Evolutionary conservation across 2,797 vertebrate species (phyloP).

Genomic region (Acanthopagrus latus): DNA sequence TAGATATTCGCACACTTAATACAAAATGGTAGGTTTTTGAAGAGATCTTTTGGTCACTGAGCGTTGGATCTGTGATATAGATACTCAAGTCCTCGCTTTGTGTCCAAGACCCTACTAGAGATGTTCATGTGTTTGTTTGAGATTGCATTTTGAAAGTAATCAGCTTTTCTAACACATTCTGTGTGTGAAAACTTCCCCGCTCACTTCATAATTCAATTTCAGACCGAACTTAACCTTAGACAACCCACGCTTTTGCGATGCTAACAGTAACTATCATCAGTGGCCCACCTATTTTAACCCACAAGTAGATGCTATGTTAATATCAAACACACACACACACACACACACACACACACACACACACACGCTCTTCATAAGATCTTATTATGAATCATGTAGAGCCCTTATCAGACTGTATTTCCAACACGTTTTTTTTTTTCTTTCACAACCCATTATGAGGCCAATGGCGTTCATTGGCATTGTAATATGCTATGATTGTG

Average conservation of each 20-base stretch:
- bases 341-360: neutral
- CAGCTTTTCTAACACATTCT: neutral
- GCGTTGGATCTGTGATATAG: neutral
- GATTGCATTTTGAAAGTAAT: too few species aligned
- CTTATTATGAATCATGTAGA: slow-evolving; percentile 40
- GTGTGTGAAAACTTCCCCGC: neutral
- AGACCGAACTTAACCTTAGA: neutral
- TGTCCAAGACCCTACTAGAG: too few species aligned
- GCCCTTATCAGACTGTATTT: slow-evolving; percentile 25
- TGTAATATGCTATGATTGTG: slow-evolving; percentile 1
- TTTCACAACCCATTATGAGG: slow-evolving; percentile 3
- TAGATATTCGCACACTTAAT: neutral
- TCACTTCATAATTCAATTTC: neutral
- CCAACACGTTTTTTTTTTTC: neutral
- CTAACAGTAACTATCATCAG: neutral
- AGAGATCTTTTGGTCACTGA: neutral
- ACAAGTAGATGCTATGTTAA: slow-evolving; percentile 15
- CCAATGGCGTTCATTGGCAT: neutral
- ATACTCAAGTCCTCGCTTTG: too few species aligned
- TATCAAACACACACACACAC: neutral
- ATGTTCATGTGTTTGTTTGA: too few species aligned
- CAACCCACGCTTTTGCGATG: neutral
- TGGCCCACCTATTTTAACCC: slow-evolving; percentile 48
- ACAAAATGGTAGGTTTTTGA: neutral
- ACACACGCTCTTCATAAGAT: slow-evolving; percentile 7